A percentile compares a stretch with the other conserved stretches of the same genome.
Conservation (phyloP, 92 coral and sea anemone genomes). For the Actinernus sp. region DNA sequence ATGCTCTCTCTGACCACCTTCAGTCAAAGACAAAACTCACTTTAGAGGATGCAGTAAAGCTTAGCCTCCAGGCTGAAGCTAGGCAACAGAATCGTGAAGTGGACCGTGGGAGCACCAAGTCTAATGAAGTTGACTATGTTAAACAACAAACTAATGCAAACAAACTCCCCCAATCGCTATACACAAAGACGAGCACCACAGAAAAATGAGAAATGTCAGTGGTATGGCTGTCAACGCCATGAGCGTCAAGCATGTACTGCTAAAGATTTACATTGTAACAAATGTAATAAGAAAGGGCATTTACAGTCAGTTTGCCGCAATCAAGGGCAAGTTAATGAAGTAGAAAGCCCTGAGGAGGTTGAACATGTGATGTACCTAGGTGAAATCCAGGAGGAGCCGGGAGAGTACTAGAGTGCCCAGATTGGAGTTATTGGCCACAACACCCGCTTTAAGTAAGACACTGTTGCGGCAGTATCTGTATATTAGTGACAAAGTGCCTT, state of each 20-base stretch:
- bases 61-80: slow-evolving; percentile 54
- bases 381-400: slow-evolving; percentile 7
- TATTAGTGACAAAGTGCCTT: slow-evolving; percentile 21
- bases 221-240: slow-evolving; percentile 58
- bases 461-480: slow-evolving; percentile 25
- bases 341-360: not conserved
- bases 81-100: slow-evolving; percentile 53
- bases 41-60: slow-evolving; percentile 35
- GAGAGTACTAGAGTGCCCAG: slow-evolving; percentile 3
- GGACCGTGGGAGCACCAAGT: slow-evolving; percentile 29
- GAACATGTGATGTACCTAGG: slow-evolving; percentile 13
- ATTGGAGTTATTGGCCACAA: slow-evolving; percentile 19
- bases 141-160: slow-evolving; percentile 26
- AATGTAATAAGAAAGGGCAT: slow-evolving; percentile 10
- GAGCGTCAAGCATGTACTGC: slow-evolving; percentile 41
- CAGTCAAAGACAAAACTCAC: slow-evolving; percentile 45
- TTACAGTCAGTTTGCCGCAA: slow-evolving; percentile 23
- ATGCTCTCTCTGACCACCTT: slow-evolving; percentile 54
- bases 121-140: slow-evolving; percentile 24
- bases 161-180: not conserved
- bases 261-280: slow-evolving; percentile 24
- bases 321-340: slow-evolving; percentile 6
- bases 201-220: slow-evolving; percentile 15
- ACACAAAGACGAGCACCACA: no score
- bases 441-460: slow-evolving; percentile 10